Percentiles rank a stretch among this genome's conserved stretches.
phyloP scores from a whole-genome alignment of 1,140 invertebrate genomes.

The Eumeta japonica region DNA sequence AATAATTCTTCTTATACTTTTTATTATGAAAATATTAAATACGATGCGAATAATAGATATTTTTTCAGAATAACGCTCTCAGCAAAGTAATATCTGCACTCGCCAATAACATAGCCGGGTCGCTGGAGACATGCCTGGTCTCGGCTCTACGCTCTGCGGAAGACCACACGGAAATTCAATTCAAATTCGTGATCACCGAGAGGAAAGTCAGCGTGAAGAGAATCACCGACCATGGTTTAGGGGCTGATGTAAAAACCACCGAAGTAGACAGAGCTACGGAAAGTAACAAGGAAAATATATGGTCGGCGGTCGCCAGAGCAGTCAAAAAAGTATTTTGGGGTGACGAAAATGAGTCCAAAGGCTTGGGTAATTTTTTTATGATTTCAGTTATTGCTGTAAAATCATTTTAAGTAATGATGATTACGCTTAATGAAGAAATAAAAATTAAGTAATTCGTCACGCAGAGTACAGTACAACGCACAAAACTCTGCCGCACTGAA shows the following conservation, averaged over 20 bases:
- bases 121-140: constrained; percentile 41
- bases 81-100: constrained; percentile 34
- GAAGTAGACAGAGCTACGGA: constrained; percentile 23
- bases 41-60: constrained; percentile 27
- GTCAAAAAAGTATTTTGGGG: constrained; percentile 49
- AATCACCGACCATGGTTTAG: constrained; percentile 21
- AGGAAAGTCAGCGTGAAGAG: constrained; percentile 41
- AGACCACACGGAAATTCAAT: constrained; percentile 53
- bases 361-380: background rate
- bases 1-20: background rate
- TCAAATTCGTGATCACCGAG: constrained; percentile 52
- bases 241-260: constrained; percentile 18
- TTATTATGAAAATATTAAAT: background rate
- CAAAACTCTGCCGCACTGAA: too few relatives aligned
- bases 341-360: constrained; percentile 22
- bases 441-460: too few relatives aligned
- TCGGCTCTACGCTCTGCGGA: constrained; percentile 33
- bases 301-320: constrained; percentile 39
- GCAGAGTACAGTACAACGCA: too few relatives aligned
- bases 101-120: constrained; percentile 42
- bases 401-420: background rate
- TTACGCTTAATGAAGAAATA: background rate
- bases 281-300: constrained; percentile 42
- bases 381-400: background rate
- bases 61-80: constrained; percentile 17